These are phyloP conservation scores for Papilio machaon DNA, from an alignment of 1,140 invertebrate genomes.

Conservation along the genomic window DNA sequence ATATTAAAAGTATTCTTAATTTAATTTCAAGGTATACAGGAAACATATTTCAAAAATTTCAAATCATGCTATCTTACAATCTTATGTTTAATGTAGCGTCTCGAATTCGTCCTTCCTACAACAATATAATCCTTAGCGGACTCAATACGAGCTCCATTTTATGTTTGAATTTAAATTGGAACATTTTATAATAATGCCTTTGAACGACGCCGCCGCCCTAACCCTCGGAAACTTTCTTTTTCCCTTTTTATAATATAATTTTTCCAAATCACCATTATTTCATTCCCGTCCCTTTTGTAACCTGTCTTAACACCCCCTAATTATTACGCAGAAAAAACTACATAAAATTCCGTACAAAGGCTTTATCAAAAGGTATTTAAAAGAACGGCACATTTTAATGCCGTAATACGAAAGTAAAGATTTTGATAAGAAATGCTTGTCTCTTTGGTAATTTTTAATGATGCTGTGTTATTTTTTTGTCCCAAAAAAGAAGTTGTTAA, in stretches of 20 bases:
- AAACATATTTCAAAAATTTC: constrained; percentile 17
- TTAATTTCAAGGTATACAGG: constrained; percentile 10
- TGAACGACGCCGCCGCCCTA: constrained; percentile 60
- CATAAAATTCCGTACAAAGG: constrained; percentile 16
- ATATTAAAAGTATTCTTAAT: not conserved
- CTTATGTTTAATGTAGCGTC: constrained; percentile 30
- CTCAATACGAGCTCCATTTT: constrained; percentile 50
- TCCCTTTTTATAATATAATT: constrained; percentile 80
- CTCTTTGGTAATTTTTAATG: constrained; percentile 22
- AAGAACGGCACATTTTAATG: constrained; percentile 32
- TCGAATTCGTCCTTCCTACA: constrained; percentile 49
- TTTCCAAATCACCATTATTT: constrained; percentile 75
- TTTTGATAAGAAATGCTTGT: constrained; percentile 28
- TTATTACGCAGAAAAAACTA: constrained; percentile 26
- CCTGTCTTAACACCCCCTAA: constrained; percentile 48
- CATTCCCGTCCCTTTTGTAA: constrained; percentile 53
- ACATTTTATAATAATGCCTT: constrained; percentile 79
- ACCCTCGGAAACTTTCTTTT: constrained; percentile 60
- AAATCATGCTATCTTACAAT: constrained; percentile 27
- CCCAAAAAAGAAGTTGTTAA: constrained; percentile 14
- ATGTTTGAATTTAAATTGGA: constrained; percentile 80
- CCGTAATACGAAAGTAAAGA: constrained; percentile 25
- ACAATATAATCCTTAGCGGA: constrained; percentile 49
- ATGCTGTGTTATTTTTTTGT: constrained; percentile 1
- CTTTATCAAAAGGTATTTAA: constrained; percentile 34